Percentiles rank a stretch among this genome's conserved stretches.
These are phyloP conservation scores for Xylophagus ater DNA, from an alignment of 2,888 invertebrate genomes.

Conservation along the genomic window DNA sequence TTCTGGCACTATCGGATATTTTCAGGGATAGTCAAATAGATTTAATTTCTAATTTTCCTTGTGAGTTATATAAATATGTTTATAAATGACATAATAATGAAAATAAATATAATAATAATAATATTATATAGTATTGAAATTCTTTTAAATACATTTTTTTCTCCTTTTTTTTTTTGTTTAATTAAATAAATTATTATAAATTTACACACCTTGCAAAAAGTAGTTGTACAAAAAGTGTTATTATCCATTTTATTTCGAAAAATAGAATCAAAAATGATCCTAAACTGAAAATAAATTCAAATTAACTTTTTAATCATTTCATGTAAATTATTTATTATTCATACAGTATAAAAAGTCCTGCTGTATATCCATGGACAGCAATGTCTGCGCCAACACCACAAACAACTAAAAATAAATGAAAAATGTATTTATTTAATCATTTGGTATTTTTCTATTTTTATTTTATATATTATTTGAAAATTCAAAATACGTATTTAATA, in stretches of 20 bases:
- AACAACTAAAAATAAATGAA: conserved; percentile 42
- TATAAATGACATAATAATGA: too few species aligned
- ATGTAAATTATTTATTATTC: conserved; percentile 30
- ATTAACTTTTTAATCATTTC: conserved; percentile 3
- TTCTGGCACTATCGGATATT: too few species aligned
- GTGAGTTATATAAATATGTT: too few species aligned
- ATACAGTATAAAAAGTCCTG: conserved; percentile 53
- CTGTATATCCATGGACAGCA: conserved; percentile 46
- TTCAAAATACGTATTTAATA: too few species aligned
- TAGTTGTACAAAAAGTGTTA: conserved; percentile 50
- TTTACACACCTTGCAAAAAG: conserved; percentile 31
- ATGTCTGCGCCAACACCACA: conserved; percentile 55
- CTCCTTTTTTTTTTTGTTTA: too few species aligned
- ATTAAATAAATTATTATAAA: not conserved
- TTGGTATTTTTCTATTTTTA: too few species aligned
- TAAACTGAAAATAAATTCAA: conserved; percentile 41
- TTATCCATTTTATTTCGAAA: conserved; percentile 53
- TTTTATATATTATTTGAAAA: too few species aligned
- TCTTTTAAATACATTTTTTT: too few species aligned
- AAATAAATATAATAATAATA: too few species aligned
- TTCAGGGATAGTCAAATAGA: too few species aligned
- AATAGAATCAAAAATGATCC: conserved; percentile 46
- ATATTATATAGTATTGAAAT: too few species aligned
- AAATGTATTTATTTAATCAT: not conserved
- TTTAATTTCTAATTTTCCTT: too few species aligned